Evolutionary conservation across 2,113 vertebrate species (phyloP), one percentile per base, ranked within the genome.

Genomic region (Cygnus atratus): DNA sequence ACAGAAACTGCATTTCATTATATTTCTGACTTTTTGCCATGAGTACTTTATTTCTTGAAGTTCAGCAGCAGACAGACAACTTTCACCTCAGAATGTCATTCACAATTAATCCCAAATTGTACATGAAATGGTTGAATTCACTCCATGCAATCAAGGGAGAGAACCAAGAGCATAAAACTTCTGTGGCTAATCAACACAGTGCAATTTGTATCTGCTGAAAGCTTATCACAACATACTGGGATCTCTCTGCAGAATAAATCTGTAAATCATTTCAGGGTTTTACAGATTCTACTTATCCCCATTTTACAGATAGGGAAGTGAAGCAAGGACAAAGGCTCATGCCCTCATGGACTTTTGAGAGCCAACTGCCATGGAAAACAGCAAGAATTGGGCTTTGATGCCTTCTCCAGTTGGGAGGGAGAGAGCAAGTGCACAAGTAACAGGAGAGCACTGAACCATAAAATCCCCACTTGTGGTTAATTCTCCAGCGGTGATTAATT

Each of bases 81-180:
- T 61, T 84, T 63, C 92, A 90, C 88, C 93, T 92, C 80, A 46
- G 65, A 87, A 83, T 48, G 76, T 68, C 95, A 84, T 48, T 90
- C 73, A 68, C 92, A 93, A 90, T 86, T 93, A 88, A 93, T 88
- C 88, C 76, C 68, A 90, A 92, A 84, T 81, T 81, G 86, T 84
- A 54, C 86, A 75, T 44, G 65, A 87, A 96, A 95, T 12, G 76
- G 68, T 84, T 92, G 90, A 94, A 84, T 90, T 96, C 85, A 48
- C 76, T 82, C 73, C 68, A 10, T 1, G 88, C 92, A 96, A 95
- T 94, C 93, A 96, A 81, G 86, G 83, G 26, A 94, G 72, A 78
- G 46, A 88, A 81, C 6, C 83, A 44, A 43, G 83, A 93, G 95
- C 88, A 41, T 11, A 10, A 29, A 67, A 92, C 83, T 59, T 48